A percentile compares a stretch with the other conserved stretches of the same genome.
Conservation (phyloP, 2,113 vertebrate genomes). For the Sphaerodactylus townsendi region DNA sequence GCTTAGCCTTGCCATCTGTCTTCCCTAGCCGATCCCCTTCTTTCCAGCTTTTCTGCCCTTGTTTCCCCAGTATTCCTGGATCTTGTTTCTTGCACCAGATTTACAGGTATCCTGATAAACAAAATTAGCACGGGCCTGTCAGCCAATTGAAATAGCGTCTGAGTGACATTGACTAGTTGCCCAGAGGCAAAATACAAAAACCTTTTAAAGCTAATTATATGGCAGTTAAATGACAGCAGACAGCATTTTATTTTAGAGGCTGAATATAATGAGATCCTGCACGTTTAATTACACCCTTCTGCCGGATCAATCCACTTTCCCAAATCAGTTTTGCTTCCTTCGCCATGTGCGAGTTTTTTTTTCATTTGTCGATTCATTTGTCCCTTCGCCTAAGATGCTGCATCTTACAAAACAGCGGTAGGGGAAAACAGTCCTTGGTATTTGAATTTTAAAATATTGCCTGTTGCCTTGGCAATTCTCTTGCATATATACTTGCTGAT, state of each 20-base stretch:
- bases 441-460: background rate
- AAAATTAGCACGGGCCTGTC: conserved; percentile 5
- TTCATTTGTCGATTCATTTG: background rate
- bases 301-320: background rate
- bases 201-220: conserved; percentile 24
- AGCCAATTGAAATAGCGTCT: conserved; percentile 9
- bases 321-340: conserved; percentile 11
- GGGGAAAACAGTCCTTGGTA: background rate
- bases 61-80: background rate
- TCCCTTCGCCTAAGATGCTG: conserved; percentile 11
- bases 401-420: background rate
- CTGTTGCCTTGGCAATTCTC: conserved; percentile 15
- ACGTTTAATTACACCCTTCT: conserved; percentile 22
- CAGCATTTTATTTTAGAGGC: conserved; percentile 23
- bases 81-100: background rate
- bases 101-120: conserved; percentile 13
- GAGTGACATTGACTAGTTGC: background rate
- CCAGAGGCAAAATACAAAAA: background rate
- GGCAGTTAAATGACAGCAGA: conserved; percentile 17
- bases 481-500: background rate
- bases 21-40: background rate
- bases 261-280: conserved; percentile 26
- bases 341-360: background rate
- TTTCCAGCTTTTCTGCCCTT: background rate
- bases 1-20: background rate